phyloP scores from a whole-genome alignment of 2,797 vertebrate species.

The Leptatherina wallacei region DNA sequence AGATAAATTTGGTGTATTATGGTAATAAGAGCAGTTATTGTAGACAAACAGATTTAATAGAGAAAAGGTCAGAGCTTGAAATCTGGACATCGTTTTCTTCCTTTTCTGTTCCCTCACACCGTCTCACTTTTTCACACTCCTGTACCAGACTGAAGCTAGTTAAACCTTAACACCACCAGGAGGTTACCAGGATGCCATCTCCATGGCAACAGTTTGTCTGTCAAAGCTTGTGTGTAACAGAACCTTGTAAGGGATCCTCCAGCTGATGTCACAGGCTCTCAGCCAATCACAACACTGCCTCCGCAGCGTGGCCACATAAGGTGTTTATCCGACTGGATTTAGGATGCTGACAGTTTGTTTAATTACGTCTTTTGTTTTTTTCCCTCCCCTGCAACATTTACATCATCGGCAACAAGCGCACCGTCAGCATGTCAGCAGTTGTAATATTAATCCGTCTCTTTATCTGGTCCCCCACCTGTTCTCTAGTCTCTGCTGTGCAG shows the following conservation, averaged over 20 bases:
- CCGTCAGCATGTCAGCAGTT: conserved; percentile 34
- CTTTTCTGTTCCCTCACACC: not conserved
- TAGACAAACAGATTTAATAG: too few relatives aligned
- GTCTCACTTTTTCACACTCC: conserved; percentile 11
- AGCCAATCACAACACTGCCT: conserved; percentile 29
- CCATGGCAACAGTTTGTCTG: conserved; percentile 58
- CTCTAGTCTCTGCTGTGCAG: conserved; percentile 29
- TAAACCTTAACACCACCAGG: conserved; percentile 23
- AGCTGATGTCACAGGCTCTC: conserved; percentile 40
- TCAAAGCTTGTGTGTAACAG: conserved; percentile 58
- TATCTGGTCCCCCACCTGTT: conserved; percentile 50
- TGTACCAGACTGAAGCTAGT: conserved; percentile 14
- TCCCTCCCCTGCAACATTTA: not conserved
- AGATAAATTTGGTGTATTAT: too few relatives aligned
- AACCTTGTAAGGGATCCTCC: conserved; percentile 67
- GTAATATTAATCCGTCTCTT: conserved; percentile 25
- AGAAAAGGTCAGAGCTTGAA: not conserved
- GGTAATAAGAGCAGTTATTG: too few relatives aligned
- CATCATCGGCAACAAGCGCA: conserved; percentile 14
- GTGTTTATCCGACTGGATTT: conserved; percentile 23
- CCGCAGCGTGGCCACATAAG: conserved; percentile 14
- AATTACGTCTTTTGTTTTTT: conserved; percentile 6
- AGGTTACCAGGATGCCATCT: conserved; percentile 54
- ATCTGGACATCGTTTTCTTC: not conserved
- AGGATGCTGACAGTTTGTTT: conserved; percentile 9